Percentiles rank a stretch among this genome's conserved stretches.
These are phyloP conservation scores for Zingel zingel DNA, from an alignment of 2,113 vertebrate genomes.

Conservation along the genomic window DNA sequence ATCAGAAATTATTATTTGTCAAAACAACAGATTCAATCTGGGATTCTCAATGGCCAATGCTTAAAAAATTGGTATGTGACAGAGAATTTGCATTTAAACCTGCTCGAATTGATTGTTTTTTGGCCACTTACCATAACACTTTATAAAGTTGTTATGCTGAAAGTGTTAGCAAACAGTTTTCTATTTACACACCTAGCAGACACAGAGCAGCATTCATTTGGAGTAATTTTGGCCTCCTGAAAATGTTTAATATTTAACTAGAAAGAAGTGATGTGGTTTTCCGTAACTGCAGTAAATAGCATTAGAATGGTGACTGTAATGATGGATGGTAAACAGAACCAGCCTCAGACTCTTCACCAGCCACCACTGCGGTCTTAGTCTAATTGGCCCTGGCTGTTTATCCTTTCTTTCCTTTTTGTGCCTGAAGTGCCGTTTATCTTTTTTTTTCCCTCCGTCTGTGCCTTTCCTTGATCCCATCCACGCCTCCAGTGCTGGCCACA, in stretches of 20 bases:
- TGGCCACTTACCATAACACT: too few species aligned
- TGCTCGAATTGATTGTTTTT: background rate
- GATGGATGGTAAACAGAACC: slow-evolving; percentile 16
- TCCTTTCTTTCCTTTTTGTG: slow-evolving; percentile 43
- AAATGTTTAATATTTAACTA: background rate
- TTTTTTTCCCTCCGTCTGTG: slow-evolving; percentile 37
- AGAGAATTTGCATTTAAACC: background rate
- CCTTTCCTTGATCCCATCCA: slow-evolving; percentile 61
- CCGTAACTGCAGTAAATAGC: background rate
- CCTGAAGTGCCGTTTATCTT: slow-evolving; percentile 54
- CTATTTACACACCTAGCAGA: too few species aligned
- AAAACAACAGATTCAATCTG: background rate
- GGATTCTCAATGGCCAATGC: background rate
- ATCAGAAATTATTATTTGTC: background rate
- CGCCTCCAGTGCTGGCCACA: slow-evolving; percentile 75
- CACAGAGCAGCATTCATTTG: too few species aligned
- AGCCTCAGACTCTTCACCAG: slow-evolving; percentile 18
- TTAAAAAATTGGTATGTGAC: background rate
- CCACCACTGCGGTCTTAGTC: slow-evolving; percentile 28
- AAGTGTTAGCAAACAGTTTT: background rate
- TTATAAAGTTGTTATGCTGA: background rate
- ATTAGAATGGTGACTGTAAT: background rate
- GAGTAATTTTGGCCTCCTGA: too few species aligned
- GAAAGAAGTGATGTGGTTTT: background rate
- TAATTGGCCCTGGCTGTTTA: slow-evolving; percentile 54